A percentile compares a stretch with the other conserved stretches of the same genome.
Conservation (phyloP, 2,113 vertebrate species). For the Bubalus kerabau region DNA sequence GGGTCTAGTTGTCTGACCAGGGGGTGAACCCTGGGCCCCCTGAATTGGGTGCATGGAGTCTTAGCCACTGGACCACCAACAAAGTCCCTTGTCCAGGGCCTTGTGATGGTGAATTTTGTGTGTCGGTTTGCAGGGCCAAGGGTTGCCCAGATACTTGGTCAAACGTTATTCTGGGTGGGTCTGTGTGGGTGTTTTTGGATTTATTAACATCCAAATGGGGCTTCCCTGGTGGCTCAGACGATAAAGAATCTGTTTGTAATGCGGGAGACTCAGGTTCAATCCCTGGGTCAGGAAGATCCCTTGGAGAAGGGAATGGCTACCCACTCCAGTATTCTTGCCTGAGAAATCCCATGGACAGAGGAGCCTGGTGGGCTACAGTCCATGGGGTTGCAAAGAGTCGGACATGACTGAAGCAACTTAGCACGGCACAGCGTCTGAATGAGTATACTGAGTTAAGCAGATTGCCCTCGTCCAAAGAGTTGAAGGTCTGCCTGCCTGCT, state of each 20-base stretch:
- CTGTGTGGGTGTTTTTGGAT: neutral
- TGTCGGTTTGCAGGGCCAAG: neutral
- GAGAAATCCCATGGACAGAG: neutral
- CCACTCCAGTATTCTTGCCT: neutral
- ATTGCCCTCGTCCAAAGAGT: neutral
- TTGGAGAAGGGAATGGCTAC: neutral
- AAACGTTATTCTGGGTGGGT: neutral
- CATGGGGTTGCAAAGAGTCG: neutral
- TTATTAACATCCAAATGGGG: neutral
- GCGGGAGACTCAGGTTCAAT: fast-evolving
- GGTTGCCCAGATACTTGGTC: neutral
- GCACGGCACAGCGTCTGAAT: neutral
- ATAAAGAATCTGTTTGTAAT: neutral
- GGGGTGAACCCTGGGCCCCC: neutral
- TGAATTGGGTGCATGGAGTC: neutral
- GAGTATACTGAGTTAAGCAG: neutral
- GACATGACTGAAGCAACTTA: neutral
- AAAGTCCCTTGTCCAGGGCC: neutral
- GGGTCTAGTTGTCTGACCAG: neutral
- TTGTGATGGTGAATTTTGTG: neutral
- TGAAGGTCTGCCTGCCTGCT: neutral
- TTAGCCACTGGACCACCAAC: neutral
- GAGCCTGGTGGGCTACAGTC: neutral
- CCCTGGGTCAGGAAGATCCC: neutral
- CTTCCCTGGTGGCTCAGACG: neutral